Base-by-base conservation (phyloP, 2,888 invertebrate genomes). In the Sarcophaga subvicina region DNA sequence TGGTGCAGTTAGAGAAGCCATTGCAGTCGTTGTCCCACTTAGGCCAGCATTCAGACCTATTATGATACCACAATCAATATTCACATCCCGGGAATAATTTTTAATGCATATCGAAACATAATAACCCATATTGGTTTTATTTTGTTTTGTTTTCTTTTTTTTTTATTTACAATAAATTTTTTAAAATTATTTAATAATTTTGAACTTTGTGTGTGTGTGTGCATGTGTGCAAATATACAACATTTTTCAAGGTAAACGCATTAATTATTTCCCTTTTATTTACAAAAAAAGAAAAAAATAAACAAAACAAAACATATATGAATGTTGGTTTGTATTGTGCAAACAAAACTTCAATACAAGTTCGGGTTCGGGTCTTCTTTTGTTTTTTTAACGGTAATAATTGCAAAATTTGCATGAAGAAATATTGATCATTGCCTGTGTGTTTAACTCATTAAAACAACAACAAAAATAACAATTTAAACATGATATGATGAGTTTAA, bases 391-490 rank as follows among this genome's bases (percentile, higher is more conserved):
- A 83, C 69, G 10, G 66, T 67, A n/a, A 70, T 60, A 71, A 76
- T 80, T 80, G 71, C 60, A 80, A 37, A 84, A 84, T 84, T 84
- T 72, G 84, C 84, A 84, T 84, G 76, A 54, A 54, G 54, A 54
- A 54, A 54, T 54, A 14, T 14, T 54, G 37, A 37, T 37, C 37
- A 37, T 37, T 2, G 37, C 14, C 2, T 54, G 54, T 54, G 54
- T 54, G 12, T 54, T 54, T 54, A 54, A 54, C 0, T 54, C 54
- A 54, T 54, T 54, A 54, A 54, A 37, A 37, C 2, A 37, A 37
- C 37, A 37, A 37, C 37, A 37, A 37, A 2, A 37, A 37, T 2
- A 37, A 37, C 37, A 37, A 10, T 37, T 37, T 37, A 37, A 37
- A 37, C 37, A 37, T 37, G 8, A 37, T 37, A 37, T 8, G 37